Evolutionary conservation across 2,888 invertebrate species (phyloP).

Genomic region (Drosophila pegasa): DNA sequence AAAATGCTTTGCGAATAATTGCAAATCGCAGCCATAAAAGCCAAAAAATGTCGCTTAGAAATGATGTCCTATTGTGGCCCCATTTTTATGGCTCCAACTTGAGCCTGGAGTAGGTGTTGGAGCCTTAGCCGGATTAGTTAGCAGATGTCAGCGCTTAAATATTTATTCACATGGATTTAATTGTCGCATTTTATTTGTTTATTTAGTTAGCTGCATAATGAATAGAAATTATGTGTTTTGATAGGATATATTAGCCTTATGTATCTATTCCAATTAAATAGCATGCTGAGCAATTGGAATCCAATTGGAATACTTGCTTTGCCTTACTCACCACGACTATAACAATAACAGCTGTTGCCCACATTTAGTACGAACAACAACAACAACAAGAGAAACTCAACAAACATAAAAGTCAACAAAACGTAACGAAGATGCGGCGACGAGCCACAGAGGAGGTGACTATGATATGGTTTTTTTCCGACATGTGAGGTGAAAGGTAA

Average conservation of each 20-base stretch:
- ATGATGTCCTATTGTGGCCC: not conserved
- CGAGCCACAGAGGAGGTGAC: constrained; percentile 37
- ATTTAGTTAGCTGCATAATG: no score
- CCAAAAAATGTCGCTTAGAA: not conserved
- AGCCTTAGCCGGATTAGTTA: not conserved
- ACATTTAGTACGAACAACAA: constrained; percentile 26
- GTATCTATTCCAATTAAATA: no score
- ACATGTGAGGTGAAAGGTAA: not conserved
- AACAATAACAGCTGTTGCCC: constrained; percentile 44
- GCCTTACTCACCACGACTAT: not conserved
- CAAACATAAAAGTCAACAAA: constrained; percentile 63
- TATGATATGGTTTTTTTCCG: constrained; percentile 14
- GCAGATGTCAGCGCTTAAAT: not conserved
- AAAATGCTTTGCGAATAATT: constrained; percentile 12
- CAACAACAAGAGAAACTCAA: constrained; percentile 42
- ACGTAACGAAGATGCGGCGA: constrained; percentile 53
- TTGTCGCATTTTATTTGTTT: no score
- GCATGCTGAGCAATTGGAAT: no score
- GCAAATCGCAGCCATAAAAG: constrained; percentile 4
- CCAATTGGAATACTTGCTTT: no score
- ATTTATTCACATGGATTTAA: no score
- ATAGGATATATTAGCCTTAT: no score
- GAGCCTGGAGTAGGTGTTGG: not conserved
- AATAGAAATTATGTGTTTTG: no score
- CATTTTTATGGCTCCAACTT: not conserved